A percentile compares a stretch with the other conserved stretches of the same genome.
Conservation (phyloP, 2,797 vertebrate species). For the Synanceia verrucosa region DNA sequence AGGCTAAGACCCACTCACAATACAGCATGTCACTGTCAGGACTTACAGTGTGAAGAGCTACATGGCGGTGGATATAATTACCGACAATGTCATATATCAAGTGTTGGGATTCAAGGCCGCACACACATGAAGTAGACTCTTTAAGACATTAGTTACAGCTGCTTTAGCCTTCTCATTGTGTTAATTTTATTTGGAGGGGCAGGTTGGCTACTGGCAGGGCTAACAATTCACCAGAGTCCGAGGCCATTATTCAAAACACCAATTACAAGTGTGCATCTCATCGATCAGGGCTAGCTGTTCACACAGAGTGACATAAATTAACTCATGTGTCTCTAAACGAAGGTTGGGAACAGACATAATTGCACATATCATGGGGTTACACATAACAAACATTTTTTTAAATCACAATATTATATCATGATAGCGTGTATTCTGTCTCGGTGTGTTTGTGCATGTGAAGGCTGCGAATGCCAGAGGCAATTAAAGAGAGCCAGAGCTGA, state of each 20-base stretch:
- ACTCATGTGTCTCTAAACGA: slow-evolving; percentile 44
- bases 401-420: neutral
- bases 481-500: slow-evolving; percentile 37
- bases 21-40: slow-evolving; percentile 23
- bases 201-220: slow-evolving; percentile 65
- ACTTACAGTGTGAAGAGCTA: slow-evolving; percentile 13
- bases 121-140: slow-evolving; percentile 4
- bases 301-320: slow-evolving; percentile 58
- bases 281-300: slow-evolving; percentile 60
- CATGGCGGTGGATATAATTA: slow-evolving; percentile 39
- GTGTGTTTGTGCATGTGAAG: slow-evolving; percentile 17
- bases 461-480: slow-evolving; percentile 32
- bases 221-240: slow-evolving; percentile 56
- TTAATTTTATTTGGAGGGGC: slow-evolving; percentile 67
- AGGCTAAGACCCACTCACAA: slow-evolving; percentile 24
- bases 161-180: slow-evolving; percentile 36
- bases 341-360: neutral
- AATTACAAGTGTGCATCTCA: slow-evolving; percentile 65
- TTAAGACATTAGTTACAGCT: slow-evolving; percentile 55
- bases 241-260: slow-evolving; percentile 73
- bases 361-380: neutral
- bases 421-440: neutral
- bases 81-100: slow-evolving; percentile 35
- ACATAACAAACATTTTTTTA: neutral
- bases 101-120: neutral